Conservation (phyloP, 2,888 invertebrate genomes). For the Acronicta aceris region DNA sequence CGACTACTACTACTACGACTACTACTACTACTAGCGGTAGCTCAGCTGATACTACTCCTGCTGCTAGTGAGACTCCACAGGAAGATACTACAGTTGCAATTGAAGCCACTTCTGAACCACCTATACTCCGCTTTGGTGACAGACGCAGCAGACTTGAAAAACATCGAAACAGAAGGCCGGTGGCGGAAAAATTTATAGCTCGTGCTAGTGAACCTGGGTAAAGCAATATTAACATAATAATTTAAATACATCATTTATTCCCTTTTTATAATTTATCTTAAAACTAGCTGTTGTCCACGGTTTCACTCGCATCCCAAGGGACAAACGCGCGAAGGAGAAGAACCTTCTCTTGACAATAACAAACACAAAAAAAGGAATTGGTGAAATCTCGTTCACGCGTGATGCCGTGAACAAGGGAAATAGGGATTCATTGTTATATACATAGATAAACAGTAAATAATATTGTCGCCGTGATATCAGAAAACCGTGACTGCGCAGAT, state of each 20-base stretch:
- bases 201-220: slow-evolving; percentile 21
- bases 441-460: too few relatives aligned
- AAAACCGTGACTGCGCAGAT: too few relatives aligned
- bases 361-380: too few relatives aligned
- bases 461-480: too few relatives aligned
- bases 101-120: not conserved
- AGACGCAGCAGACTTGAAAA: slow-evolving; percentile 28
- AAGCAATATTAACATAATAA: not conserved
- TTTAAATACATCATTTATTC: not conserved
- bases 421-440: too few relatives aligned
- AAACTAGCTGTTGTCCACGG: too few relatives aligned
- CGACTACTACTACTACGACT: not conserved
- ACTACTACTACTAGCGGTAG: not conserved
- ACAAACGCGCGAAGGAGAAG: too few relatives aligned
- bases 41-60: slow-evolving; percentile 1
- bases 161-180: slow-evolving; percentile 2
- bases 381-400: too few relatives aligned
- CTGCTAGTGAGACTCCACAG: not conserved
- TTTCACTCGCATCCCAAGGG: too few relatives aligned
- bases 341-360: too few relatives aligned
- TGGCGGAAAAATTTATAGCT: not conserved
- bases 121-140: too few relatives aligned
- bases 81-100: not conserved
- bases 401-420: too few relatives aligned
- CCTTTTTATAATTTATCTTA: not conserved